A percentile compares a stretch with the other conserved stretches of the same genome.
Evolutionary conservation across 2,888 invertebrate genomes (phyloP).

Genomic region (Brachypalpus laphriformis): DNA sequence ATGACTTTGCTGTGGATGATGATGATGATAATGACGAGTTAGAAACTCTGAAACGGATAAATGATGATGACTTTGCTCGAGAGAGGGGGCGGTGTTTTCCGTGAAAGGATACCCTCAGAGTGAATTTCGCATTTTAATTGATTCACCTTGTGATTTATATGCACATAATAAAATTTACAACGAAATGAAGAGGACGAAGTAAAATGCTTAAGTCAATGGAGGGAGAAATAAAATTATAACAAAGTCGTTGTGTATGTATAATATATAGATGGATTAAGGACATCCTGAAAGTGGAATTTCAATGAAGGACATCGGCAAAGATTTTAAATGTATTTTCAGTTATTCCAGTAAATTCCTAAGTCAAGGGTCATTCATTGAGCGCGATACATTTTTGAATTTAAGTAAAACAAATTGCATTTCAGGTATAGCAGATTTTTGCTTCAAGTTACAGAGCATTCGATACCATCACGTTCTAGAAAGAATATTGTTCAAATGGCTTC

Average conservation of each 20-base stretch:
- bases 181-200: background rate
- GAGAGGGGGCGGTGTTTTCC: background rate
- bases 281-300: background rate
- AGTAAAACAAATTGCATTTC: no score
- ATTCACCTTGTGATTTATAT: conserved; percentile 58
- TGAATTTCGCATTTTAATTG: conserved; percentile 57
- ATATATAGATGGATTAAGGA: background rate
- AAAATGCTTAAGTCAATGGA: conserved; percentile 1
- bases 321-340: background rate
- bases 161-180: conserved; percentile 49
- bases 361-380: no score
- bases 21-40: conserved; percentile 41
- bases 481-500: no score
- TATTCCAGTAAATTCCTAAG: background rate
- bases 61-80: conserved; percentile 36
- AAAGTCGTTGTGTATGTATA: background rate
- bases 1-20: conserved; percentile 30
- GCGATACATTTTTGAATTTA: no score
- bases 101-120: conserved; percentile 14
- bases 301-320: background rate
- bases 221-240: background rate
- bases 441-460: no score
- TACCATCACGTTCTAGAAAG: no score
- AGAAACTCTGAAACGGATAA: conserved; percentile 43
- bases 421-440: no score